These are phyloP conservation scores for Lutraria rhynchaena DNA, from an alignment of 1,140 invertebrate species.

Conservation along the genomic window DNA sequence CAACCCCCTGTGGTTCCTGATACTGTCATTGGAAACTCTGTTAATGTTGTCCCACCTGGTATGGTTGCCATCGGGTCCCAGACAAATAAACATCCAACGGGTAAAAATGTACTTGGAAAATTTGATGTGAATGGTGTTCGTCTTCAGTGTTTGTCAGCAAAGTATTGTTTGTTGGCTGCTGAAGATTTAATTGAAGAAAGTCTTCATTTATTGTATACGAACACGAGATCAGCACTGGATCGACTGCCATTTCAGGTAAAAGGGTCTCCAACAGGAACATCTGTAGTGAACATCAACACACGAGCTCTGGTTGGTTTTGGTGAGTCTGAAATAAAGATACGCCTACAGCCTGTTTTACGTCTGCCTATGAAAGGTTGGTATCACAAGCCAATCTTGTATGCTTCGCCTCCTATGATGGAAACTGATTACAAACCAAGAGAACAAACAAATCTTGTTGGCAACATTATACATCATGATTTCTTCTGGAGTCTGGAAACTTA, in stretches of 20 bases:
- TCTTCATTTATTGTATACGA: constrained; percentile 68
- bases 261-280: constrained; percentile 57
- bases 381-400: constrained; percentile 58
- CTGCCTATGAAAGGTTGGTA: constrained; percentile 62
- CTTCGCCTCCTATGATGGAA: background rate
- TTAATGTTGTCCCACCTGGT: constrained; percentile 68
- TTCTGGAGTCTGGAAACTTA: constrained; percentile 67
- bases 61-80: constrained; percentile 60
- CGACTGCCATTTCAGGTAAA: constrained; percentile 72
- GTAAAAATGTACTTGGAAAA: constrained; percentile 32
- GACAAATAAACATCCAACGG: constrained; percentile 26
- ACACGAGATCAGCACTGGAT: constrained; percentile 67
- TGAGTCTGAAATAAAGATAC: constrained; percentile 68
- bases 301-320: constrained; percentile 69
- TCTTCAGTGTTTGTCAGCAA: constrained; percentile 61
- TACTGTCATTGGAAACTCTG: constrained; percentile 49
- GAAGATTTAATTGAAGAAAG: constrained; percentile 67
- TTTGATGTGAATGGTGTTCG: constrained; percentile 34
- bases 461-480: constrained; percentile 50
- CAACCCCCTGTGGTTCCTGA: constrained; percentile 61
- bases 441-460: constrained; percentile 4
- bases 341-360: constrained; percentile 69
- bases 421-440: constrained; percentile 48
- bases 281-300: constrained; percentile 70
- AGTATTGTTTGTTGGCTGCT: constrained; percentile 51